Evolutionary conservation across 2,888 invertebrate species (phyloP).

Genomic region (Octonoba sinensis): DNA sequence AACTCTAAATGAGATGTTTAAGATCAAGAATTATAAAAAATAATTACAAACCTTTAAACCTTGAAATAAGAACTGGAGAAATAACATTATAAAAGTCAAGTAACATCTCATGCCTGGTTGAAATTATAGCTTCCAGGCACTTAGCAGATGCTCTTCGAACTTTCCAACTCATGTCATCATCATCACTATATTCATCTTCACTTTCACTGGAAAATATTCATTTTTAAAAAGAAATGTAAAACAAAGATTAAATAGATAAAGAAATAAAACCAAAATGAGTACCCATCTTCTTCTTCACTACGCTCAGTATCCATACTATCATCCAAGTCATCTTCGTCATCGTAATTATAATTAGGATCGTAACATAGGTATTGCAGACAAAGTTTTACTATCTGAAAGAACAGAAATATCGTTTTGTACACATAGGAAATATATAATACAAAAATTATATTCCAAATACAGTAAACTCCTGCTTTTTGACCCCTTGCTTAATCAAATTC

Average conservation of each 20-base stretch:
- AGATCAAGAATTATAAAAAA: too few relatives aligned
- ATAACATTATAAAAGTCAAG: conserved; percentile 88
- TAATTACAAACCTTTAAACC: conserved; percentile 84
- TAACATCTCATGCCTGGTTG: conserved; percentile 90
- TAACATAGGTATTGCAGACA: conserved; percentile 93
- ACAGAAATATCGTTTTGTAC: not conserved
- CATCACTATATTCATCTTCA: conserved; percentile 97
- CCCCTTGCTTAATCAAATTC: too few relatives aligned
- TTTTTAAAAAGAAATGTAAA: not conserved
- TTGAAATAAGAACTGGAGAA: conserved; percentile 89
- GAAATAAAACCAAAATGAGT: not conserved
- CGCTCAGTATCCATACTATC: conserved; percentile 71
- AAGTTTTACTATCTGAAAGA: conserved; percentile 81
- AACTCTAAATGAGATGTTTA: too few relatives aligned
- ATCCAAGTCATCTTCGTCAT: conserved; percentile 79
- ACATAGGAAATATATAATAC: too few relatives aligned
- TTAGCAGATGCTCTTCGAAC: conserved; percentile 94
- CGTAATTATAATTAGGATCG: conserved; percentile 99
- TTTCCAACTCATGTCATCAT: conserved; percentile 99
- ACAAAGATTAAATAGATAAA: not conserved
- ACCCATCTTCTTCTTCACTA: conserved; percentile 79
- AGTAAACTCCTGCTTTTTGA: too few relatives aligned
- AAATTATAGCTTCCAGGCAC: conserved; percentile 94
- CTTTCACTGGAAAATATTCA: conserved; percentile 71
- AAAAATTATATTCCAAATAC: too few relatives aligned